phyloP scores from a whole-genome alignment of 2,888 invertebrate species.

The Cantharis lateralis region DNA sequence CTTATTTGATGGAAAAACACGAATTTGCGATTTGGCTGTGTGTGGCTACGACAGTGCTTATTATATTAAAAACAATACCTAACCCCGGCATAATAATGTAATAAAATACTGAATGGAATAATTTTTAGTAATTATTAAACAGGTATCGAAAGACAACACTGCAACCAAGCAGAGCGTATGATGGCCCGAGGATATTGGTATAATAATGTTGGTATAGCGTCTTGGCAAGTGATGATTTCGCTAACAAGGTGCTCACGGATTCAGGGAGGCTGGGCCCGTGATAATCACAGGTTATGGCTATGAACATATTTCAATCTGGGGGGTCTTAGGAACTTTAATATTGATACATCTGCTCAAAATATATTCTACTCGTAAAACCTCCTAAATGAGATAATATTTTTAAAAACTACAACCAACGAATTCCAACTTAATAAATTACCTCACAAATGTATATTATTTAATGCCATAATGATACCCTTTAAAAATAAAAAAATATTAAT shows the following conservation, averaged over 20 bases:
- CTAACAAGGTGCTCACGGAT: slow-evolving; percentile 54
- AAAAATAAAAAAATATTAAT: not conserved
- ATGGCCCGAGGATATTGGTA: slow-evolving; percentile 38
- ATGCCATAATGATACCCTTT: not conserved
- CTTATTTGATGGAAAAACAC: not conserved
- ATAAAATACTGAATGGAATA: slow-evolving; percentile 15
- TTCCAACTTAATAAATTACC: slow-evolving; percentile 1
- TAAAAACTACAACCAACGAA: not conserved
- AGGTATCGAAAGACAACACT: slow-evolving; percentile 17
- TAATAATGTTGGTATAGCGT: slow-evolving; percentile 42
- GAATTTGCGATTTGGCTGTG: not conserved
- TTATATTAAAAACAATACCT: slow-evolving; percentile 4
- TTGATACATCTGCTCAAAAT: slow-evolving; percentile 22
- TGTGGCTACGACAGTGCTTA: not conserved
- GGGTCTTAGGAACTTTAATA: slow-evolving; percentile 28
- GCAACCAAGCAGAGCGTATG: slow-evolving; percentile 17
- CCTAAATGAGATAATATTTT: slow-evolving; percentile 14
- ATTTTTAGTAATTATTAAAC: slow-evolving; percentile 21
- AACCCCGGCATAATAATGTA: slow-evolving; percentile 6
- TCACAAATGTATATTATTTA: not conserved
- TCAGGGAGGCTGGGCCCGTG: slow-evolving; percentile 47
- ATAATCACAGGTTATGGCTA: slow-evolving; percentile 51
- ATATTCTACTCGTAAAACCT: slow-evolving; percentile 8
- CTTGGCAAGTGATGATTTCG: slow-evolving; percentile 54
- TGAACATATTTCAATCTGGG: slow-evolving; percentile 33